These are phyloP conservation scores for Heliocidaris tuberculata DNA, from an alignment of 35 echinoderm and acorn worm genomes.

Conservation along the genomic window DNA sequence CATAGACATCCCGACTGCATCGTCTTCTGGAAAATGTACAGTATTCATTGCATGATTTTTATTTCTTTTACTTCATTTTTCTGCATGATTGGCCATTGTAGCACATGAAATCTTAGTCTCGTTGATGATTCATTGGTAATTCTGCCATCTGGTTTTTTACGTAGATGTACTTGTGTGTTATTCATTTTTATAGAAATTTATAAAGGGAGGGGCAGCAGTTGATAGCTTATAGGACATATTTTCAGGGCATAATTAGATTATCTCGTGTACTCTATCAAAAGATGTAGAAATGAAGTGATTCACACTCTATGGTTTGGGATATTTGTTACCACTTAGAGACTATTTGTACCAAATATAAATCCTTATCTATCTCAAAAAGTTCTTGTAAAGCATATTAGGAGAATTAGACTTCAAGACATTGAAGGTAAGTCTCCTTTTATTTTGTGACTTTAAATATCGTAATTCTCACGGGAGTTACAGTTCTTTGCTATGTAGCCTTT, in stretches of 20 bases:
- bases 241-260: too few species aligned
- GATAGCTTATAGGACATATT: too few species aligned
- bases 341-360: too few species aligned
- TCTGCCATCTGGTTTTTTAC: background rate
- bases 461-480: background rate
- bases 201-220: background rate
- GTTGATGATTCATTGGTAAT: background rate
- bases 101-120: background rate
- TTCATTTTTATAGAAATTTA: background rate
- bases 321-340: too few species aligned
- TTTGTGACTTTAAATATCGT: background rate
- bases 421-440: too few species aligned
- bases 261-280: too few species aligned
- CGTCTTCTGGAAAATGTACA: slow-evolving; percentile 51
- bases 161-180: background rate
- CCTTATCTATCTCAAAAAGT: too few species aligned
- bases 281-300: too few species aligned
- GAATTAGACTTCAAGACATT: too few species aligned
- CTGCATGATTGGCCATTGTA: background rate
- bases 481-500: background rate
- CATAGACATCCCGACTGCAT: background rate
- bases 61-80: background rate
- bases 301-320: too few species aligned
- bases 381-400: too few species aligned
- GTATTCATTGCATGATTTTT: background rate